Evolutionary conservation across 2,797 vertebrate genomes (phyloP).

Genomic region (Hypotaenidia okinawae): DNA sequence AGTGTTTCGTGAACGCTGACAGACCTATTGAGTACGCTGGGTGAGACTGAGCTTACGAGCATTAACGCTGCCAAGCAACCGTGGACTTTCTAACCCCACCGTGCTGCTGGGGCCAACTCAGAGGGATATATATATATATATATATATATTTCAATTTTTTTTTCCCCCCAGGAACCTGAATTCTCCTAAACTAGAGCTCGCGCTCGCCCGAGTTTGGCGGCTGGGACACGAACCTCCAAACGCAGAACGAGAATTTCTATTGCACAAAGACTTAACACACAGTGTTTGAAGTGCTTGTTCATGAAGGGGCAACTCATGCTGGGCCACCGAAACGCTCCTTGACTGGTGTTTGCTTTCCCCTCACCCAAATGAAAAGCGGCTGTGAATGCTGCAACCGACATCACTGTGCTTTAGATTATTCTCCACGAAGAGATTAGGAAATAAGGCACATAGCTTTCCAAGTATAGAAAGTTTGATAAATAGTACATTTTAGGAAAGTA

Average conservation of each 20-base stretch:
- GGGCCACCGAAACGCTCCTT: constrained; percentile 12
- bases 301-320: not conserved
- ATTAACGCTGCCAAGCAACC: rapidly evolving
- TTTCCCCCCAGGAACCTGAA: constrained; percentile 31
- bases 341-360: not conserved
- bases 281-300: constrained; percentile 56
- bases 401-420: constrained; percentile 75
- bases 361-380: not conserved
- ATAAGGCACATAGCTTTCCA: constrained; percentile 80
- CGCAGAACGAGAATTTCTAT: constrained; percentile 53
- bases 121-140: not conserved
- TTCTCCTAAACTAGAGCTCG: constrained; percentile 48
- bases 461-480: constrained; percentile 69
- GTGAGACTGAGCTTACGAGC: not conserved
- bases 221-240: constrained; percentile 28
- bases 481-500: constrained; percentile 49
- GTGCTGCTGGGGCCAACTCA: not conserved
- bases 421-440: constrained; percentile 65
- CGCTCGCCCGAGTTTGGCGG: constrained; percentile 30
- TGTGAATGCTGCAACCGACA: constrained; percentile 20
- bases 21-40: rapidly evolving
- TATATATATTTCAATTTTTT: not conserved
- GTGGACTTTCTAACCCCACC: not conserved
- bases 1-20: not conserved
- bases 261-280: constrained; percentile 74